phyloP scores from a whole-genome alignment of 2,888 invertebrate genomes.

The Notodonta dromedarius region DNA sequence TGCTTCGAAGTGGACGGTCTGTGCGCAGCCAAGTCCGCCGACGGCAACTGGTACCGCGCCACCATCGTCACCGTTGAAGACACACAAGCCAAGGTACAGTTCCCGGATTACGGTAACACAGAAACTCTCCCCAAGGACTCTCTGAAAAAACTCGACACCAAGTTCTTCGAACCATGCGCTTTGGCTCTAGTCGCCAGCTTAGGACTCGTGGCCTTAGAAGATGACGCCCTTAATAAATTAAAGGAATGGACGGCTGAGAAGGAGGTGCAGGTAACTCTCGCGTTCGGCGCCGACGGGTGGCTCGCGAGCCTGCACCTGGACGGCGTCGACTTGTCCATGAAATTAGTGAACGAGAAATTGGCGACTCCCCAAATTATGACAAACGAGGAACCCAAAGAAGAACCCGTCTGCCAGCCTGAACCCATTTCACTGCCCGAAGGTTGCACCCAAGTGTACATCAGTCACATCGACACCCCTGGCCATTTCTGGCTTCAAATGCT shows the following conservation, averaged over 20 bases:
- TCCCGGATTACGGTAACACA: conserved; percentile 88
- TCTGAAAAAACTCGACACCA: conserved; percentile 76
- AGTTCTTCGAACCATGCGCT: conserved; percentile 73
- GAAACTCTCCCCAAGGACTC: conserved; percentile 80
- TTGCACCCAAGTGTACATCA: conserved; percentile 82
- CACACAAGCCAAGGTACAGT: conserved; percentile 79
- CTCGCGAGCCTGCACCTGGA: conserved; percentile 78
- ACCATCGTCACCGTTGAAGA: conserved; percentile 76
- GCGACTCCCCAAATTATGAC: conserved; percentile 61
- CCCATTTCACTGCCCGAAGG: conserved; percentile 64
- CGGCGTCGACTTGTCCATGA: conserved; percentile 79
- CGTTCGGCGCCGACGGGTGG: conserved; percentile 83
- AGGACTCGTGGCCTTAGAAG: conserved; percentile 69
- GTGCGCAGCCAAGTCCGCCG: conserved; percentile 86
- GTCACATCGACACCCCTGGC: conserved; percentile 90
- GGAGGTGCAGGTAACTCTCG: conserved; percentile 81
- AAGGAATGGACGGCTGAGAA: conserved; percentile 76
- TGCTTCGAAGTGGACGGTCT: conserved; percentile 77
- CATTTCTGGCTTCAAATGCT: conserved; percentile 90
- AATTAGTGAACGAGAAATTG: conserved; percentile 70
- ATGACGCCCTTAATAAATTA: conserved; percentile 62
- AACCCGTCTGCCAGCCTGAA: conserved; percentile 52
- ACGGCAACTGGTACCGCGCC: conserved; percentile 90
- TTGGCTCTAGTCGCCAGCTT: conserved; percentile 69
- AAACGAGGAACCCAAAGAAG: conserved; percentile 44